A percentile compares a stretch with the other conserved stretches of the same genome.
Conservation (phyloP, 2,113 vertebrate genomes). For the Collichthys lucidus region DNA sequence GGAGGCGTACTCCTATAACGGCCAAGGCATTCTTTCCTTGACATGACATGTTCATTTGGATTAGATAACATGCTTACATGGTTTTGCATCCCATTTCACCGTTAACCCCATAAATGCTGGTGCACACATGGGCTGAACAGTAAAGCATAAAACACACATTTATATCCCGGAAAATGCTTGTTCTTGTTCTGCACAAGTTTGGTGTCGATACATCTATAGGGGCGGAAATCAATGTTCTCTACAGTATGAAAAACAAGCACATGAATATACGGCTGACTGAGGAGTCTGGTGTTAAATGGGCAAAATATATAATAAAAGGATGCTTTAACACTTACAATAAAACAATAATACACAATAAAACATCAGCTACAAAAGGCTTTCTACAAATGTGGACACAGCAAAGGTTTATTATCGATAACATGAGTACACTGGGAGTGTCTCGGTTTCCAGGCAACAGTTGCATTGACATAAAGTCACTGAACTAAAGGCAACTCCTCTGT, state of each 20-base stretch:
- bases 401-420: slow-evolving; percentile 20
- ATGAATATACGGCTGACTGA: not conserved
- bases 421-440: slow-evolving; percentile 30
- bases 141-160: not conserved
- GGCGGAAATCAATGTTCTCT: not conserved
- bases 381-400: not conserved
- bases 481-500: not conserved
- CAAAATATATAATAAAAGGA: not conserved
- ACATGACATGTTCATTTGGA: not conserved
- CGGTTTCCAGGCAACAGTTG: slow-evolving; percentile 56
- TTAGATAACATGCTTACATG: slow-evolving; percentile 13
- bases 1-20: slow-evolving; percentile 34
- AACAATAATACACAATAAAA: not conserved
- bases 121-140: not conserved
- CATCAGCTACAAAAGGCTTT: not conserved
- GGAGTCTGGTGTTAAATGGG: not conserved
- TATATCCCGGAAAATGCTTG: not conserved
- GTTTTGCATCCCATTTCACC: not conserved
- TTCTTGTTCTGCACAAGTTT: not conserved
- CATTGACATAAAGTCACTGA: not conserved
- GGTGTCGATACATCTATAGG: no score
- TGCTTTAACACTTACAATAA: no score
- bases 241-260: not conserved
- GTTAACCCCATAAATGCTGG: not conserved
- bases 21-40: no score